These are phyloP conservation scores for Malthinus flaveolus DNA, from an alignment of 2,888 invertebrate species.

Conservation along the genomic window DNA sequence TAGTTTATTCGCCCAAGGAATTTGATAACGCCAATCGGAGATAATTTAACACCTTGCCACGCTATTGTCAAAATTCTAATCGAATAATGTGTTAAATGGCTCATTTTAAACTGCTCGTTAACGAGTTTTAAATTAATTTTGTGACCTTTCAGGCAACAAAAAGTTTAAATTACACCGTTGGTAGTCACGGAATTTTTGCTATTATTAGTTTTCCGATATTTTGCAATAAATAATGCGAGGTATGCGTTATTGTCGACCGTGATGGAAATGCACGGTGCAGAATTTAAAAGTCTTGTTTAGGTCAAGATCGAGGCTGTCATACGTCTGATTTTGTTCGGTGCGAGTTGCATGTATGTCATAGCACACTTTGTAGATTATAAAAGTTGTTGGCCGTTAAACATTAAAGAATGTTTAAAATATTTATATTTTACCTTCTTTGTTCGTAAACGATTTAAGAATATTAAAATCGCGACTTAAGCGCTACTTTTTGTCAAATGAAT, in stretches of 20 bases:
- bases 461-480: conserved; percentile 9
- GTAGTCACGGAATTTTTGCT: too few relatives aligned
- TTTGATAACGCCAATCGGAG: too few relatives aligned
- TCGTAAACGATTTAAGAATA: conserved; percentile 15
- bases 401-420: conserved; percentile 18
- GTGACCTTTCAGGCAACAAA: too few relatives aligned
- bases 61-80: too few relatives aligned
- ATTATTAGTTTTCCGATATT: too few relatives aligned
- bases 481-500: conserved; percentile 12
- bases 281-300: conserved; percentile 49
- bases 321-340: conserved; percentile 32
- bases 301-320: conserved; percentile 43
- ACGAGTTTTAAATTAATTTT: too few relatives aligned
- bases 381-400: conserved; percentile 19
- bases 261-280: conserved; percentile 10
- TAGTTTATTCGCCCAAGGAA: too few relatives aligned
- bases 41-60: too few relatives aligned
- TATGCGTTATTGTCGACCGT: background rate
- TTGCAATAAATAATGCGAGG: too few relatives aligned
- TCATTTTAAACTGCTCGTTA: too few relatives aligned
- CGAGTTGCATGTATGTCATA: conserved; percentile 30
- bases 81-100: too few relatives aligned
- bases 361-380: conserved; percentile 17
- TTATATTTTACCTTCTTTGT: conserved; percentile 3
- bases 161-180: too few relatives aligned